phyloP scores from a whole-genome alignment of 2,113 vertebrate species.

The Pampusana beccarii region DNA sequence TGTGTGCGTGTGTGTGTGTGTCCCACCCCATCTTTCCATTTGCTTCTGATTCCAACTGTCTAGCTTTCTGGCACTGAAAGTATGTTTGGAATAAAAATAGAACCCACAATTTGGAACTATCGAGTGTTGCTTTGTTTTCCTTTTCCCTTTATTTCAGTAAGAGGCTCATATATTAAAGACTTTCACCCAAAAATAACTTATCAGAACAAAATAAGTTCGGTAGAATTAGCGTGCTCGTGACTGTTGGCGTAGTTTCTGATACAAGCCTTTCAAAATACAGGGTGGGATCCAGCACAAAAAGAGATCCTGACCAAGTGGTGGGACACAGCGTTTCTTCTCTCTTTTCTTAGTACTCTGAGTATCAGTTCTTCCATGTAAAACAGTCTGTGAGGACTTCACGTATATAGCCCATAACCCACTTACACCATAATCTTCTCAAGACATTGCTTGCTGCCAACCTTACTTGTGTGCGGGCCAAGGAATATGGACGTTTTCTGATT shows the following conservation, averaged over 20 bases:
- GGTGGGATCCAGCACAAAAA: not conserved
- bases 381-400: not conserved
- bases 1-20: not conserved
- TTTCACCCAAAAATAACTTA: not conserved
- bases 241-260: not conserved
- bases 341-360: accelerated
- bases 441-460: not conserved
- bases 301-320: not conserved
- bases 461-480: not conserved
- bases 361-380: not conserved
- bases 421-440: not conserved
- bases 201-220: not conserved
- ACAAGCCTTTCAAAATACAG: not conserved
- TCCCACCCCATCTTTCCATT: not conserved
- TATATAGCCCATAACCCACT: not conserved
- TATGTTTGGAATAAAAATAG: slow-evolving; percentile 1
- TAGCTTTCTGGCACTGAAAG: not conserved
- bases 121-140: not conserved
- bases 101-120: not conserved
- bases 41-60: not conserved
- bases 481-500: not conserved
- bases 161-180: not conserved
- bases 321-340: not conserved
- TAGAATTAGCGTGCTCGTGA: not conserved
- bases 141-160: not conserved